These are phyloP conservation scores for Tetragonula carbonaria DNA, from an alignment of 2,888 invertebrate genomes.

Conservation along the genomic window DNA sequence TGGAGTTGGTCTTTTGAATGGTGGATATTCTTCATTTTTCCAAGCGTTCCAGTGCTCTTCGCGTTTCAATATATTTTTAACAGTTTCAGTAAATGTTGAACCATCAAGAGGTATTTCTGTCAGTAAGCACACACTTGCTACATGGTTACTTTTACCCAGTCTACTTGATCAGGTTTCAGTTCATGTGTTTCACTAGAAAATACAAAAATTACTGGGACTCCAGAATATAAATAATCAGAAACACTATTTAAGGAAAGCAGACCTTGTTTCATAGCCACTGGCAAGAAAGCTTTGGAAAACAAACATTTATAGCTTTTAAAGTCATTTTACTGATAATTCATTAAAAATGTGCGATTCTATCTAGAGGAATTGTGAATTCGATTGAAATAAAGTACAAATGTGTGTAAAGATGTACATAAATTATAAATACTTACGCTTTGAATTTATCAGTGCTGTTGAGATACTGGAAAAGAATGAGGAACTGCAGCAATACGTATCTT, in stretches of 20 bases:
- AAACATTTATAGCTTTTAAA: slow-evolving; percentile 71
- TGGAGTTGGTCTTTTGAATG: slow-evolving; percentile 88
- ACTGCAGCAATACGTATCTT: slow-evolving; percentile 97
- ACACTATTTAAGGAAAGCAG: slow-evolving; percentile 70
- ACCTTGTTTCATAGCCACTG: slow-evolving; percentile 77
- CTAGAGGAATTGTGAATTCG: slow-evolving; percentile 42
- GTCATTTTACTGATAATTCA: slow-evolving; percentile 53
- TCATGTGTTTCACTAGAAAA: slow-evolving; percentile 89
- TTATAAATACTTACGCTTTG: slow-evolving; percentile 90
- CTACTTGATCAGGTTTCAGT: slow-evolving; percentile 92
- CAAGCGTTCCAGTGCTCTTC: slow-evolving; percentile 99
- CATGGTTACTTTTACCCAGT: slow-evolving; percentile 93
- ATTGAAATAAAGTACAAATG: slow-evolving; percentile 32
- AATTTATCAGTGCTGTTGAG: slow-evolving; percentile 96
- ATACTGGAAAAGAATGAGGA: slow-evolving; percentile 98
- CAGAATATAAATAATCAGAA: slow-evolving; percentile 15
- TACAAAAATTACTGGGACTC: slow-evolving; percentile 59
- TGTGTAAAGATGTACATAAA: slow-evolving; percentile 16
- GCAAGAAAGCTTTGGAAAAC: slow-evolving; percentile 77
- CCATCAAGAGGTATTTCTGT: slow-evolving; percentile 97
- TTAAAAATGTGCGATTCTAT: slow-evolving; percentile 50
- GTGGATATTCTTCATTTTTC: slow-evolving; percentile 98
- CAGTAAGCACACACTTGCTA: slow-evolving; percentile 91
- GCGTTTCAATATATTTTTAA: slow-evolving; percentile 93
- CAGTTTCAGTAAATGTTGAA: slow-evolving; percentile 91